Conservation (phyloP, 2,113 vertebrate species). For the Syngnathus floridae region DNA sequence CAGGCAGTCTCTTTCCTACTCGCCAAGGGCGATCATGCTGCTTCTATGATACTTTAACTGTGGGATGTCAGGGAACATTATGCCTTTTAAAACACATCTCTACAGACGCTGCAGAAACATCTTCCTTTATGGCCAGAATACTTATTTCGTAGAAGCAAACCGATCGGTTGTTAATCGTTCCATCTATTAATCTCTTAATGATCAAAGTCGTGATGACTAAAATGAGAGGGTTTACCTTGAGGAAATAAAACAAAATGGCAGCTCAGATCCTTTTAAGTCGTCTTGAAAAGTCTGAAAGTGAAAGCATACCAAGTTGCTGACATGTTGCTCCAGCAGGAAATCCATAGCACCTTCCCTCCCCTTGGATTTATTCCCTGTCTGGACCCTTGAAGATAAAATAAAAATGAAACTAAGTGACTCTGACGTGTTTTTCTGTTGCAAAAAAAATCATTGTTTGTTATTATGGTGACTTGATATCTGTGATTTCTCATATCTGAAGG, state of each 20-base stretch:
- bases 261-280: background rate
- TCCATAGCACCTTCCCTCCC: constrained; percentile 1
- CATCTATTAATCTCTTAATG: background rate
- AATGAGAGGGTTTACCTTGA: background rate
- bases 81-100: constrained; percentile 64
- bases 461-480: background rate
- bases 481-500: constrained; percentile 22
- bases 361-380: constrained; percentile 25
- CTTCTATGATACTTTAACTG: constrained; percentile 81
- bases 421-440: background rate
- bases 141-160: constrained; percentile 7
- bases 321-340: constrained; percentile 13
- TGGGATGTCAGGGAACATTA: constrained; percentile 84
- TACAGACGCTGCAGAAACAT: constrained; percentile 28
- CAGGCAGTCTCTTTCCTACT: constrained; percentile 73
- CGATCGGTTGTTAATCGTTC: background rate
- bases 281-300: background rate
- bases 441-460: background rate
- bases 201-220: background rate
- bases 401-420: constrained; percentile 6
- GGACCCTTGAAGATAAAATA: constrained; percentile 7
- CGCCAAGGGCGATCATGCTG: constrained; percentile 77
- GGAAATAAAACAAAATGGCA: background rate
- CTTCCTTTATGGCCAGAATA: constrained; percentile 28
- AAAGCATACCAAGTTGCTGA: constrained; percentile 15